A percentile compares a stretch with the other conserved stretches of the same genome.
These are phyloP conservation scores for Oreohelix idahoensis DNA, from an alignment of 1,140 invertebrate species.

Conservation along the genomic window DNA sequence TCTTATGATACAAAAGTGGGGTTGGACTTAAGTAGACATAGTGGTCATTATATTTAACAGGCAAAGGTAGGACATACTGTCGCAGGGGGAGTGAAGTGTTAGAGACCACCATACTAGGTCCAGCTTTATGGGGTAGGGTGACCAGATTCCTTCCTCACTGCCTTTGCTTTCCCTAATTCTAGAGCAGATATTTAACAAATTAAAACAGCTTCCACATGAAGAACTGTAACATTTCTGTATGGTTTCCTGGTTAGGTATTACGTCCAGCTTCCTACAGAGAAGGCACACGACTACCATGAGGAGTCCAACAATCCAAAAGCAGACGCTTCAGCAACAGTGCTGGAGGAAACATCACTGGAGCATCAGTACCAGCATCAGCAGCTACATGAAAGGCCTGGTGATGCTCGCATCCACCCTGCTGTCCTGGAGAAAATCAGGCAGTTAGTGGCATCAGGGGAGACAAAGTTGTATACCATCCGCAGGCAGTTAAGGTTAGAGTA, in stretches of 20 bases:
- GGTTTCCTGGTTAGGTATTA: constrained; percentile 61
- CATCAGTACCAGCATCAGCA: background rate
- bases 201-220: too few species aligned
- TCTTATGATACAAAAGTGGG: too few species aligned
- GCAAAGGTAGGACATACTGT: too few species aligned
- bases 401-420: constrained; percentile 59
- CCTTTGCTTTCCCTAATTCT: too few species aligned
- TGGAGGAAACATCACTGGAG: constrained; percentile 1
- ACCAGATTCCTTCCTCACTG: too few species aligned
- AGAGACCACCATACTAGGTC: too few species aligned
- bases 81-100: too few species aligned
- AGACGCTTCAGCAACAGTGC: background rate
- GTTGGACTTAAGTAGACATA: too few species aligned
- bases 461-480: constrained; percentile 66
- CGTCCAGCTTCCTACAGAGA: constrained; percentile 70
- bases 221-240: too few species aligned
- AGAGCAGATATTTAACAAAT: too few species aligned
- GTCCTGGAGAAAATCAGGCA: constrained; percentile 70
- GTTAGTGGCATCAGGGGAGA: constrained; percentile 69
- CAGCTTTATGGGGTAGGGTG: too few species aligned
- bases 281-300: constrained; percentile 71
- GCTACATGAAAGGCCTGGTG: background rate
- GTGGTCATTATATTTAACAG: too few species aligned
- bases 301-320: constrained; percentile 29
- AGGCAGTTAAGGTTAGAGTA: constrained; percentile 66